Evolutionary conservation across 2,888 invertebrate genomes (phyloP).

Genomic region (Erebia epiphron): DNA sequence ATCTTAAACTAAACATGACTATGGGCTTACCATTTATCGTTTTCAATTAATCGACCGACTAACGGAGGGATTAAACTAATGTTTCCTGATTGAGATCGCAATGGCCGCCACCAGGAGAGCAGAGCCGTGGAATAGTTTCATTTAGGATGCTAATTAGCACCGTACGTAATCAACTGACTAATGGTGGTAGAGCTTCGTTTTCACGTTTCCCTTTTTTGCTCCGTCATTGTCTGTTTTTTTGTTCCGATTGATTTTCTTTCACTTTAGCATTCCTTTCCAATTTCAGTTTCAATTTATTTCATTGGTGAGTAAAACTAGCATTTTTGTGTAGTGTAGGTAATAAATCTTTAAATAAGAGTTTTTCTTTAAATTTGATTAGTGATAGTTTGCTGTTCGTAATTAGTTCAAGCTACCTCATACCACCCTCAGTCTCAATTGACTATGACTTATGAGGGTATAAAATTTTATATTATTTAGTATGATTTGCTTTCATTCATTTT

Average conservation of each 20-base stretch:
- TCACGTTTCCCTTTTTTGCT: constrained; percentile 47
- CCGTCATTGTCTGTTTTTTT: constrained; percentile 21
- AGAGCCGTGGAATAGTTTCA: constrained; percentile 67
- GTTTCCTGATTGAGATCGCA: constrained; percentile 55
- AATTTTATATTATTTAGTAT: too few species aligned
- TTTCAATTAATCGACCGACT: constrained; percentile 34
- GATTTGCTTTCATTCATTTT: too few species aligned
- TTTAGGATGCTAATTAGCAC: constrained; percentile 74
- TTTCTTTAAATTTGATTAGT: too few species aligned
- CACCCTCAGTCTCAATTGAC: too few species aligned
- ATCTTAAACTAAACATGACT: constrained; percentile 7
- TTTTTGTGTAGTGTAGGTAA: too few species aligned
- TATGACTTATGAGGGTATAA: too few species aligned
- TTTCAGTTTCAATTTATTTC: background rate
- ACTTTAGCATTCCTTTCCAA: background rate
- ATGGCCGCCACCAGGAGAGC: constrained; percentile 58
- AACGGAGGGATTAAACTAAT: constrained; percentile 41
- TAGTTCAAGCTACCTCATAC: too few species aligned
- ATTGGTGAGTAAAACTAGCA: background rate
- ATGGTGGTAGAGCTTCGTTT: constrained; percentile 57
- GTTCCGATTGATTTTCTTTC: constrained; percentile 9
- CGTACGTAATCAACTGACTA: constrained; percentile 69
- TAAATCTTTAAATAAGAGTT: too few species aligned
- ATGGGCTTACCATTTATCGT: background rate
- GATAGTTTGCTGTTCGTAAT: too few species aligned